phyloP scores from a whole-genome alignment of 2,797 vertebrate species.

The Sphenodon punctatus region DNA sequence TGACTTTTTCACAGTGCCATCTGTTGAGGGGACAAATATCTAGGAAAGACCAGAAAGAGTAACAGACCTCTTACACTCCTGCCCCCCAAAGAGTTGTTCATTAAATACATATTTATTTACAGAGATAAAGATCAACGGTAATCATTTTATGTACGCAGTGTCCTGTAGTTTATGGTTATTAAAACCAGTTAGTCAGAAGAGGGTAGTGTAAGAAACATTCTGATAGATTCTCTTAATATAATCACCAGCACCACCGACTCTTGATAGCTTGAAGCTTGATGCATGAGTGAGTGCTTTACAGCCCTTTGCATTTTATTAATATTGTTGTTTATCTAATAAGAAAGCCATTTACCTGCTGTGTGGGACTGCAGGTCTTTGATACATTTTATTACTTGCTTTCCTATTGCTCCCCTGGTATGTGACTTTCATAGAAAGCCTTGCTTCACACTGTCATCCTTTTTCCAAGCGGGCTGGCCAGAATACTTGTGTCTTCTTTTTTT shows the following conservation, averaged over 20 bases:
- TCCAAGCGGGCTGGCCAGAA: background rate
- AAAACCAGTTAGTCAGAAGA: constrained; percentile 42
- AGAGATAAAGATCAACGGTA: constrained; percentile 36
- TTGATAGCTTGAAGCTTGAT: constrained; percentile 9
- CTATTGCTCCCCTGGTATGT: background rate
- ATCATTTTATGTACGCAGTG: constrained; percentile 27
- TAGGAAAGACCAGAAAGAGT: background rate
- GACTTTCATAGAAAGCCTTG: background rate
- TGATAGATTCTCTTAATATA: constrained; percentile 24
- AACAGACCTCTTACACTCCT: background rate
- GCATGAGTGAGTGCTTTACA: background rate
- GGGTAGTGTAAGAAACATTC: constrained; percentile 9
- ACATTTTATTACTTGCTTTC: constrained; percentile 21
- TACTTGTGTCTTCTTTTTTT: rapidly evolving
- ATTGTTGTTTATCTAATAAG: constrained; percentile 45
- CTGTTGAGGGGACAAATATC: constrained; percentile 1
- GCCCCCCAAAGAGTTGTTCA: constrained; percentile 12
- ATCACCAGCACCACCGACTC: background rate
- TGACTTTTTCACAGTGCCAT: background rate
- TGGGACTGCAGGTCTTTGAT: background rate
- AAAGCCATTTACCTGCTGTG: constrained; percentile 41
- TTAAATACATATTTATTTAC: constrained; percentile 45
- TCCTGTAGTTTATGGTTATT: constrained; percentile 52
- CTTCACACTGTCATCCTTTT: background rate
- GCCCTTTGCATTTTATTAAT: constrained; percentile 38